Conservation (phyloP, 2,888 invertebrate genomes). For the Nomada hirtipes region DNA sequence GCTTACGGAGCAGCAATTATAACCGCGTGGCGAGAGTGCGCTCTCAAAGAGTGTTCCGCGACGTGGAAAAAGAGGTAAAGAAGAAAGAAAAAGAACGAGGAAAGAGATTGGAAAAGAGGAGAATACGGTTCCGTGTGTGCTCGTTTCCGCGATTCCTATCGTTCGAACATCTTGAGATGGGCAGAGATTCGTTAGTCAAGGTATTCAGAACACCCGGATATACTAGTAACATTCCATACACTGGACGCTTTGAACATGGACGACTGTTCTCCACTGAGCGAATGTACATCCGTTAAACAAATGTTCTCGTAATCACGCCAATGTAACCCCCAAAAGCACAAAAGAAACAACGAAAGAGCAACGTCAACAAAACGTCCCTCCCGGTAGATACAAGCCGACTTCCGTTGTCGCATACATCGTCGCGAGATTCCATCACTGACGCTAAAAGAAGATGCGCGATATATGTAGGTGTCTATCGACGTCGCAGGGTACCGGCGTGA, state of each 20-base stretch:
- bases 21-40: constrained; percentile 36
- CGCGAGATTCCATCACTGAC: neutral
- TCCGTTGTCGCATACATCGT: neutral
- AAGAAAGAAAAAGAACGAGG: neutral
- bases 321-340: neutral
- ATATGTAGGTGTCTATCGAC: neutral
- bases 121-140: neutral
- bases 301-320: neutral
- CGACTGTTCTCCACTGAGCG: neutral
- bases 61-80: neutral
- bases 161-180: constrained; percentile 5
- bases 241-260: neutral
- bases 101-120: neutral
- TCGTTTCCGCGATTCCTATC: constrained; percentile 16
- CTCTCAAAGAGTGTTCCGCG: constrained; percentile 21
- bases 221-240: no score
- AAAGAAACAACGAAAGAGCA: neutral
- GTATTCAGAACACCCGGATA: neutral
- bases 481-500: neutral
- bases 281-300: neutral
- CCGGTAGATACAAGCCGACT: constrained; percentile 3
- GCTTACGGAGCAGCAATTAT: constrained; percentile 53
- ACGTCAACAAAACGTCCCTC: no score
- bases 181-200: neutral
- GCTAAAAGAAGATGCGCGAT: no score